Evolutionary conservation across 2,888 invertebrate species (phyloP).

Genomic region (Lasius platythorax): DNA sequence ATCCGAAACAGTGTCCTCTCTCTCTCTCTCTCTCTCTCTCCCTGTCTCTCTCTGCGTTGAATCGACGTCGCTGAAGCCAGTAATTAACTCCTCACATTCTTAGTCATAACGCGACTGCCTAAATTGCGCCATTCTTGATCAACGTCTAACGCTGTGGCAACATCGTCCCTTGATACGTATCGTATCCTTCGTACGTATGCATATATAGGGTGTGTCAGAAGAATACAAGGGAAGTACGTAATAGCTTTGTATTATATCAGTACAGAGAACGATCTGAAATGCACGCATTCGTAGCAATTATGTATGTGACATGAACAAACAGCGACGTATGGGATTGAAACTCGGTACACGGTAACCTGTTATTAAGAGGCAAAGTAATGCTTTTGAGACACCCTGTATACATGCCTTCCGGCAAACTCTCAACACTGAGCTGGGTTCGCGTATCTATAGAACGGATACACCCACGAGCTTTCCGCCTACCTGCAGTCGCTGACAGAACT

Average conservation of each 20-base stretch:
- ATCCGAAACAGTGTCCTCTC: background rate
- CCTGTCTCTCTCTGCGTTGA: background rate
- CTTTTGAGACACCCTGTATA: constrained; percentile 30
- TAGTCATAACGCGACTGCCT: constrained; percentile 37
- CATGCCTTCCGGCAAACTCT: constrained; percentile 47
- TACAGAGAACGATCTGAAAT: background rate
- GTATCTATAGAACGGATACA: constrained; percentile 60
- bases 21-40: background rate
- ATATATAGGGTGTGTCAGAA: background rate
- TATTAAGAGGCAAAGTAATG: background rate
- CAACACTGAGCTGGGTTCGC: constrained; percentile 27
- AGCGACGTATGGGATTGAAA: background rate
- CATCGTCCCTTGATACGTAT: constrained; percentile 45
- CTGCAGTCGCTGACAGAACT: constrained; percentile 80
- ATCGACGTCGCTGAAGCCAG: constrained; percentile 10
- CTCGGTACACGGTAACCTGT: background rate
- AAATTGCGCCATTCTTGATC: constrained; percentile 51
- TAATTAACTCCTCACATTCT: constrained; percentile 38
- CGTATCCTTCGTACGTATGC: constrained; percentile 21
- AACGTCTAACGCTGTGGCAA: constrained; percentile 36
- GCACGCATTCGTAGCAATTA: background rate
- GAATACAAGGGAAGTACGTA: background rate
- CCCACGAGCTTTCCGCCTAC: constrained; percentile 71
- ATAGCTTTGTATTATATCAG: background rate
- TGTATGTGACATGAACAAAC: background rate